A percentile compares a stretch with the other conserved stretches of the same genome.
Conservation (phyloP, 2,113 vertebrate species). For the Scalopus aquaticus region DNA sequence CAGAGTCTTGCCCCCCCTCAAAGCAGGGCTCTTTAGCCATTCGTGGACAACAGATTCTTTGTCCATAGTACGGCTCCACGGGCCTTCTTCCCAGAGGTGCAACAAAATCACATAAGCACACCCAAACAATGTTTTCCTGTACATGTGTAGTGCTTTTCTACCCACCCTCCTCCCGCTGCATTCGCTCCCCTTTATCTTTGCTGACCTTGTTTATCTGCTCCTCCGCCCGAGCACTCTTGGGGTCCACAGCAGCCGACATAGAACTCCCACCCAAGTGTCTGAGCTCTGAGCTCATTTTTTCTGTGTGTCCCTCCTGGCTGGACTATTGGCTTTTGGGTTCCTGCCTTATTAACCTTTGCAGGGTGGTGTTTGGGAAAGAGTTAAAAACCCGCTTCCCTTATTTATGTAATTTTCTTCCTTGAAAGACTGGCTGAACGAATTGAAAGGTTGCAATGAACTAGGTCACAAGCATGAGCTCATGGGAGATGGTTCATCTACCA, state of each 20-base stretch:
- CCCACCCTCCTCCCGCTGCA: no score
- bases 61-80: not conserved
- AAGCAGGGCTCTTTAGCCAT: not conserved
- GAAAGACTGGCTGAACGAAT: not conserved
- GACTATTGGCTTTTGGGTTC: not conserved
- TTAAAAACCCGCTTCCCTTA: not conserved
- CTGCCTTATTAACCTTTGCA: not conserved
- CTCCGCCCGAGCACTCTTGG: rapidly evolving
- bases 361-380: not conserved
- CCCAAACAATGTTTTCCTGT: no score
- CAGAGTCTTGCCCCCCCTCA: no score
- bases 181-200: no score
- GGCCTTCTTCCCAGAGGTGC: no score
- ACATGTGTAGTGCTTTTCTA: not conserved
- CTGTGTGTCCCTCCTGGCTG: not conserved
- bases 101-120: not conserved
- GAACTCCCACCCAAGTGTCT: not conserved
- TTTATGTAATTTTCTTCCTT: not conserved
- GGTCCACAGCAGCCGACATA: not conserved
- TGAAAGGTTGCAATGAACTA: not conserved
- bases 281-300: no score
- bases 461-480: not conserved
- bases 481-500: not conserved
- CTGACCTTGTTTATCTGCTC: no score
- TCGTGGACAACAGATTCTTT: not conserved